Evolutionary conservation across 2,113 vertebrate species (phyloP).

Genomic region (Sigmodon hispidus): DNA sequence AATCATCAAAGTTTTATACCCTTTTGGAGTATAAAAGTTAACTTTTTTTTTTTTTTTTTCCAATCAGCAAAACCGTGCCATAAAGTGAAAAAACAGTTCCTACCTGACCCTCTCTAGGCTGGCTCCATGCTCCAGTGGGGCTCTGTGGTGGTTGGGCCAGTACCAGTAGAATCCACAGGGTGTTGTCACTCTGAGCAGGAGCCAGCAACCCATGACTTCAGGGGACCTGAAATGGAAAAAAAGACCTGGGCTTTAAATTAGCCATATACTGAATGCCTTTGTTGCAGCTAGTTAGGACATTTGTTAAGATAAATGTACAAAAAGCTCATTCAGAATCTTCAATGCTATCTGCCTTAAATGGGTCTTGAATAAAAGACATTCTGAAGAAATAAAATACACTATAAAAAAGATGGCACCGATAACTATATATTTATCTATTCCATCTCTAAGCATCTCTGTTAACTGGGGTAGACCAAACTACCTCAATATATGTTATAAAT

Average conservation of each 20-base stretch:
- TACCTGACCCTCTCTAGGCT: slow-evolving; percentile 85
- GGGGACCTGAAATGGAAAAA: slow-evolving; percentile 85
- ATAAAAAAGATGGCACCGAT: not conserved
- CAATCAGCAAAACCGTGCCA: slow-evolving; percentile 86
- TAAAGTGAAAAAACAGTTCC: slow-evolving; percentile 87
- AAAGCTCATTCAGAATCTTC: not conserved
- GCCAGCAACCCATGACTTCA: slow-evolving; percentile 84
- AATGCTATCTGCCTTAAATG: not conserved
- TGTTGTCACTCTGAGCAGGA: slow-evolving; percentile 84
- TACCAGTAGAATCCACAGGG: slow-evolving; percentile 84
- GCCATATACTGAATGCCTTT: slow-evolving; percentile 61
- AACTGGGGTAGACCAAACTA: not conserved
- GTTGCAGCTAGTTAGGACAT: slow-evolving; percentile 2
- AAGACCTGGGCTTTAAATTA: slow-evolving; percentile 80
- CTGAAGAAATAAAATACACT: not conserved
- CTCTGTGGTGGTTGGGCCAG: slow-evolving; percentile 81
- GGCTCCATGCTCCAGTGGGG: slow-evolving; percentile 83
- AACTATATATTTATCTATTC: not conserved
- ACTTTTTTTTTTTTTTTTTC: slow-evolving; percentile 70
- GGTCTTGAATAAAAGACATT: not conserved
- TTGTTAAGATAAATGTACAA: slow-evolving; percentile 24
- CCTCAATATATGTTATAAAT: not conserved
- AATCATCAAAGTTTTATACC: slow-evolving; percentile 74
- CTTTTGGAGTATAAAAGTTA: slow-evolving; percentile 65
- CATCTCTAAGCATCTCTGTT: not conserved